Evolutionary conservation across 2,888 invertebrate genomes (phyloP).

Genomic region (Philhelius pedissequus): DNA sequence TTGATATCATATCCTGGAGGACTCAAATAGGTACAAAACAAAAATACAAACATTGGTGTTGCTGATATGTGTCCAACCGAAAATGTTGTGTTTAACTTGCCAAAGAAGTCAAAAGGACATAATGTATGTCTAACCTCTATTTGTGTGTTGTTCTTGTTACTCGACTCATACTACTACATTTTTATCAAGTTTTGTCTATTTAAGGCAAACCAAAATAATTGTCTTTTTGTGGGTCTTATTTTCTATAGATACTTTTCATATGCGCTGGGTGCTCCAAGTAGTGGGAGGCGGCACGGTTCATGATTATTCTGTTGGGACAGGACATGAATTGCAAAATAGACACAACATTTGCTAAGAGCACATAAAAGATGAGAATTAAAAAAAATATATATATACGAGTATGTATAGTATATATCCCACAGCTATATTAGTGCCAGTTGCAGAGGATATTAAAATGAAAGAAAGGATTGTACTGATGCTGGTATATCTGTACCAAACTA

Average conservation of each 20-base stretch:
- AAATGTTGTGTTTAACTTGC: constrained; percentile 56
- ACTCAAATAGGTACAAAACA: background rate
- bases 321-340: constrained; percentile 20
- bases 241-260: background rate
- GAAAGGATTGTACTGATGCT: constrained; percentile 11
- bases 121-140: background rate
- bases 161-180: no score
- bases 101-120: constrained; percentile 18
- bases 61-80: constrained; percentile 33
- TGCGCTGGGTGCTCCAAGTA: background rate
- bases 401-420: no score
- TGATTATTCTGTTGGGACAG: constrained; percentile 1
- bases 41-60: constrained; percentile 39
- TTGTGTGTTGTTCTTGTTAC: background rate
- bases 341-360: background rate
- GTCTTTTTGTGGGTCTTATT: constrained; percentile 13
- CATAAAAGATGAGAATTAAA: background rate
- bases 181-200: constrained; percentile 8
- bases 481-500: background rate
- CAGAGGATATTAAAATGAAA: constrained; percentile 59
- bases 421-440: constrained; percentile 6
- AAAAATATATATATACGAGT: no score
- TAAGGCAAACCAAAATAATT: constrained; percentile 27
- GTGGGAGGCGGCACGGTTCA: background rate
- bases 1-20: constrained; percentile 47